These are phyloP conservation scores for Xiphias gladius DNA, from an alignment of 2,113 vertebrate species.

Conservation along the genomic window DNA sequence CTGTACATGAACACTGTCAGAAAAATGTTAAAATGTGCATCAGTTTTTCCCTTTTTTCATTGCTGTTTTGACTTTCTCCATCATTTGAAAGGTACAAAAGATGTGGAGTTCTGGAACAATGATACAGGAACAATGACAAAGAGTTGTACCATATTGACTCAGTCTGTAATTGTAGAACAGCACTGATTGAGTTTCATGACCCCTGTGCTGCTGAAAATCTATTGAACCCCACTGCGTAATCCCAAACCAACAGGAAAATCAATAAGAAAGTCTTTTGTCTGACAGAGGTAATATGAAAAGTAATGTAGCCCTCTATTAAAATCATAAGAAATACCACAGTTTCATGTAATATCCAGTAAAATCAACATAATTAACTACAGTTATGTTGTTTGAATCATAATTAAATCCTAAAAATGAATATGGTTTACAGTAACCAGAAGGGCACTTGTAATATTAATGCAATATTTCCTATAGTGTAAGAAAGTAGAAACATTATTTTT, in stretches of 20 bases:
- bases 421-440: not conserved
- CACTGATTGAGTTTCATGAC: conserved; percentile 61
- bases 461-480: not conserved
- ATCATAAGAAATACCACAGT: conserved; percentile 10
- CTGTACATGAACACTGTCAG: not conserved
- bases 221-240: conserved; percentile 52
- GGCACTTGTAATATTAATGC: not conserved
- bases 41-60: not conserved
- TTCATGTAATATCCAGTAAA: not conserved
- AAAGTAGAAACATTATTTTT: not conserved
- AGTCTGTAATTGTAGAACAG: conserved; percentile 55
- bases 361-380: not conserved
- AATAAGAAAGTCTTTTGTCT: conserved; percentile 58
- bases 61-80: not conserved
- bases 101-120: conserved; percentile 7
- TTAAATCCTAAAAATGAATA: not conserved
- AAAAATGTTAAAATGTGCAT: not conserved
- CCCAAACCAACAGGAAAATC: conserved; percentile 66
- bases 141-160: conserved; percentile 34
- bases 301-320: conserved; percentile 9
- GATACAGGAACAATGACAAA: conserved; percentile 34
- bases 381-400: not conserved
- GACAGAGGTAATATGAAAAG: conserved; percentile 45
- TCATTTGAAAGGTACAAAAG: conserved; percentile 11
- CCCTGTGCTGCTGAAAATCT: conserved; percentile 59